Evolutionary conservation across 2,113 vertebrate genomes (phyloP).

Genomic region (Elgaria multicarinata): DNA sequence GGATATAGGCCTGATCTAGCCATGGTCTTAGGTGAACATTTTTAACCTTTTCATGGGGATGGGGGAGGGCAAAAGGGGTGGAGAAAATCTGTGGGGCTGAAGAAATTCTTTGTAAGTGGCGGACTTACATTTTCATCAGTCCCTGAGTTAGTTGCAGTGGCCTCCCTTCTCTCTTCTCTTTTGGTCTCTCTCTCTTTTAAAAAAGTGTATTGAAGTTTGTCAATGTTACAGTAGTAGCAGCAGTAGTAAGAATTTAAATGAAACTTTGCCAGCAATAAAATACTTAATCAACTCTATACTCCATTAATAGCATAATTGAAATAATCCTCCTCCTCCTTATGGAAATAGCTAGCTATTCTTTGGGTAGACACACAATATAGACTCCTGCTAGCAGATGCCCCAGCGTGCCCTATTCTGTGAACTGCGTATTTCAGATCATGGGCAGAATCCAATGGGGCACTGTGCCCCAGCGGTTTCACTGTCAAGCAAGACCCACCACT

Average conservation of each 20-base stretch:
- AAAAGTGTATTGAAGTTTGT: too few species aligned
- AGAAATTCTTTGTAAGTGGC: neutral
- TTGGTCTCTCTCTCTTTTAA: too few species aligned
- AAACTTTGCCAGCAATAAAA: neutral
- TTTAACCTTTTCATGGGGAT: neutral
- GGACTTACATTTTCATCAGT: neutral
- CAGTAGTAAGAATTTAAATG: neutral
- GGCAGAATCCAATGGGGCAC: too few species aligned
- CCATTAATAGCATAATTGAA: neutral
- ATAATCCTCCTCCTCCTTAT: neutral
- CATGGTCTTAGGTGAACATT: too few species aligned
- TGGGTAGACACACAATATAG: neutral
- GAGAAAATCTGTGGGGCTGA: neutral
- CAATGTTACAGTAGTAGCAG: too few species aligned
- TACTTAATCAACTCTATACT: neutral
- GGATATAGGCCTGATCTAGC: too few species aligned
- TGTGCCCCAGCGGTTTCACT: too few species aligned
- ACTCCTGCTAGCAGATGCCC: constrained; percentile 10
- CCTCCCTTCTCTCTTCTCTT: neutral
- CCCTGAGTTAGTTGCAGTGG: neutral
- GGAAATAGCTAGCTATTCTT: constrained; percentile 14
- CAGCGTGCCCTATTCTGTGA: constrained; percentile 8
- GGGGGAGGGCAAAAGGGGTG: too few species aligned
- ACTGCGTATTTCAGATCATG: constrained; percentile 16
- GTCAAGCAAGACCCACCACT: too few species aligned